Percentiles rank a stretch among this genome's conserved stretches.
These are phyloP conservation scores for Oryzias sinensis DNA, from an alignment of 2,797 vertebrate genomes.

Conservation along the genomic window DNA sequence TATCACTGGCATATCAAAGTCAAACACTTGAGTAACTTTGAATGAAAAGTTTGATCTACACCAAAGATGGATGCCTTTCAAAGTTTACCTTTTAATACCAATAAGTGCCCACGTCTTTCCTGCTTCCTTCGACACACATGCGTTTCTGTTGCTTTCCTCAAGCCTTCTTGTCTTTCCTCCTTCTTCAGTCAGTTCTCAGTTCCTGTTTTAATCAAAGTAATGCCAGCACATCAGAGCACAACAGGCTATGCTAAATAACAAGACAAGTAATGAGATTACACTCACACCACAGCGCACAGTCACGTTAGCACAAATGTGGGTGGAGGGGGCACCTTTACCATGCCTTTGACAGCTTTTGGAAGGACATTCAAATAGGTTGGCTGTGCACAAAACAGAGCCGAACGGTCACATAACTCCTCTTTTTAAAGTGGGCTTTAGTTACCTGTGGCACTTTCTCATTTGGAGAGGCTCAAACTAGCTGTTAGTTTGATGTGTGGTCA, in stretches of 20 bases:
- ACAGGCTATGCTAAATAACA: constrained; percentile 55
- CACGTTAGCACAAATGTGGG: constrained; percentile 41
- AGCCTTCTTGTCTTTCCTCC: constrained; percentile 29
- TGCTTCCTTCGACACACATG: constrained; percentile 13
- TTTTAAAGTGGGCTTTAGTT: constrained; percentile 32
- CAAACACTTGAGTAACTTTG: constrained; percentile 48
- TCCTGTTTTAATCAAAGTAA: constrained; percentile 71
- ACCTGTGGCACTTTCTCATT: constrained; percentile 48
- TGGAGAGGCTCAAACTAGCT: constrained; percentile 29
- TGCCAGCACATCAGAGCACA: constrained; percentile 54
- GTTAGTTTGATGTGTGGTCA: constrained; percentile 57
- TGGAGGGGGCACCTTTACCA: constrained; percentile 16
- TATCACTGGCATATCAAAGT: constrained; percentile 66
- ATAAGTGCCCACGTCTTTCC: constrained; percentile 72
- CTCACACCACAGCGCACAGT: constrained; percentile 40
- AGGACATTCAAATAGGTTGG: constrained; percentile 60
- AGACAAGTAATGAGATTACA: constrained; percentile 68
- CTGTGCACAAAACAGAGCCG: constrained; percentile 32
- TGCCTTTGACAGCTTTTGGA: constrained; percentile 64
- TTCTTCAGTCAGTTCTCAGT: constrained; percentile 20
- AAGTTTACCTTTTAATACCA: constrained; percentile 77
- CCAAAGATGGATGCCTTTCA: constrained; percentile 70
- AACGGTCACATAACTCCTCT: constrained; percentile 33
- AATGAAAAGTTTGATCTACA: constrained; percentile 52
- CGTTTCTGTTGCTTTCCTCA: constrained; percentile 38